These are phyloP conservation scores for Carollia perspicillata DNA, from an alignment of 2,113 vertebrate genomes.

Conservation along the genomic window DNA sequence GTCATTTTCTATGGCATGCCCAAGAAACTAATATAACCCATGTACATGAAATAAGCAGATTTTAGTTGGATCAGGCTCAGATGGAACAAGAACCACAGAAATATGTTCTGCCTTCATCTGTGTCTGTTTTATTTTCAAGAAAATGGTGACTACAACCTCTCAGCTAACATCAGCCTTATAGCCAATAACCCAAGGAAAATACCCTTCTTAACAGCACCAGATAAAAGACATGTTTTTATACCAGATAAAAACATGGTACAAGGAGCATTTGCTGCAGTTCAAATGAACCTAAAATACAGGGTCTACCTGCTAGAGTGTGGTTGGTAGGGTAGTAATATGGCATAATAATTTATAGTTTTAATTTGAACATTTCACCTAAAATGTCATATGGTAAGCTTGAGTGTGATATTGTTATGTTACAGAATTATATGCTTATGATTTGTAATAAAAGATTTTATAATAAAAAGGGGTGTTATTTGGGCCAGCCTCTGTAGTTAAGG, in stretches of 20 bases:
- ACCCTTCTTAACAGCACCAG: background rate
- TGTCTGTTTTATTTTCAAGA: background rate
- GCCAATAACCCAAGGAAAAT: background rate
- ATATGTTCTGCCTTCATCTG: background rate
- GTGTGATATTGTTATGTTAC: no score
- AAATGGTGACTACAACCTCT: background rate
- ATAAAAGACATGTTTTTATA: background rate
- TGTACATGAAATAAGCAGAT: background rate
- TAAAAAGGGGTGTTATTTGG: no score
- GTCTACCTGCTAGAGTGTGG: no score
- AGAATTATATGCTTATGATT: no score
- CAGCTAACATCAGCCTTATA: background rate
- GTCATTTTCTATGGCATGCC: background rate
- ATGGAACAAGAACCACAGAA: background rate
- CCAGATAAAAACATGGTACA: background rate
- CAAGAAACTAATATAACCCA: background rate
- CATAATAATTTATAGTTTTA: no score
- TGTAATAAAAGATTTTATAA: no score
- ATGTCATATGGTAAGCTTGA: no score
- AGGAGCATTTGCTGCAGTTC: background rate
- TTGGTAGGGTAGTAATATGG: no score
- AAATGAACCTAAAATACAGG: background rate
- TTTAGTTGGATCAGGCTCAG: background rate
- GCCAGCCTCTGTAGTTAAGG: background rate
- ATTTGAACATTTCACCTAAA: no score